A percentile compares a stretch with the other conserved stretches of the same genome.
These are phyloP conservation scores for Epizoanthus illoricatus DNA, from an alignment of 92 coral and sea anemone species.

Conservation along the genomic window DNA sequence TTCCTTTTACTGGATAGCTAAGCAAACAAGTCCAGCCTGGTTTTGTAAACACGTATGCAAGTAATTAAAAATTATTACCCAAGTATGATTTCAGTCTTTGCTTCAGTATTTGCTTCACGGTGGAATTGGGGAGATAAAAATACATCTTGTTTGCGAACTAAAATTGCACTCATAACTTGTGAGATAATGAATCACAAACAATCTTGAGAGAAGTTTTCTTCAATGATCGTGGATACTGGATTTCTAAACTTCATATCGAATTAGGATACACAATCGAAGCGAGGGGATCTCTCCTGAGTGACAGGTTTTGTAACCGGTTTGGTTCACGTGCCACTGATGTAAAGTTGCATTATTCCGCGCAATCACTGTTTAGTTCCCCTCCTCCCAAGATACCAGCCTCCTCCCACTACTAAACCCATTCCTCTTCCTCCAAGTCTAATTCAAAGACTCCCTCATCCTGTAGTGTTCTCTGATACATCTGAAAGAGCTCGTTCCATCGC, in stretches of 20 bases:
- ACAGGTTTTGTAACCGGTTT: constrained; percentile 13
- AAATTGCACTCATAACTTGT: constrained; percentile 22
- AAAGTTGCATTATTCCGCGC: constrained; percentile 13
- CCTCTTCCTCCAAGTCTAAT: constrained; percentile 11
- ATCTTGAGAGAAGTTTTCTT: constrained; percentile 16
- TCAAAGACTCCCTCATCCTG: constrained; percentile 12
- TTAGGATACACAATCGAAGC: constrained; percentile 13
- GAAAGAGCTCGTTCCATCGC: constrained; percentile 27
- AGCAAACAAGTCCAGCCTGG: constrained; percentile 16
- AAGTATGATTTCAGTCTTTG: constrained; percentile 9
- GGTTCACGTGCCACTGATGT: constrained; percentile 9
- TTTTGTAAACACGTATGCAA: constrained; percentile 26
- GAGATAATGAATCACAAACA: constrained; percentile 19
- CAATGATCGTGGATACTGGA: neutral
- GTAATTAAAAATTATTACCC: constrained; percentile 10
- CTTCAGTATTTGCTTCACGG: neutral
- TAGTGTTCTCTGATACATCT: constrained; percentile 25
- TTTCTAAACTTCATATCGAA: constrained; percentile 20
- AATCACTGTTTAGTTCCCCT: constrained; percentile 20
- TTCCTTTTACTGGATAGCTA: neutral
- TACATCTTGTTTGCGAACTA: constrained; percentile 18
- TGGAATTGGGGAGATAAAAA: constrained; percentile 15
- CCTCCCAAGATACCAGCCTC: constrained; percentile 18
- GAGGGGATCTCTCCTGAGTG: constrained; percentile 12
- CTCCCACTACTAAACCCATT: constrained; percentile 27